These are phyloP conservation scores for Papilio gigon DNA, from an alignment of 2,888 invertebrate genomes.

Conservation along the genomic window DNA sequence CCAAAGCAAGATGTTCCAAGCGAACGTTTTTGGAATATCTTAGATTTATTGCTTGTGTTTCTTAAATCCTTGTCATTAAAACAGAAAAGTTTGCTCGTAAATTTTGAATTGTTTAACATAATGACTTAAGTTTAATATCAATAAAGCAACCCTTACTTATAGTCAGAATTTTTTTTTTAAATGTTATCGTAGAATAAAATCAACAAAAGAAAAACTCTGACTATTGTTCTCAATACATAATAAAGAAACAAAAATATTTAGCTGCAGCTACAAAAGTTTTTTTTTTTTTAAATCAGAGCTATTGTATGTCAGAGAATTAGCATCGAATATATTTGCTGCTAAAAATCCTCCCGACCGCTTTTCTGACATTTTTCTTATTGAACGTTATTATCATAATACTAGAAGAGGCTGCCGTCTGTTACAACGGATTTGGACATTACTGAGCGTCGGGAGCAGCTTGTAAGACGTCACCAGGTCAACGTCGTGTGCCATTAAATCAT, in stretches of 20 bases:
- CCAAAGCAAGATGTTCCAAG: conserved; percentile 10
- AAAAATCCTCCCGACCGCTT: too few relatives aligned
- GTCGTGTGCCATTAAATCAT: background rate
- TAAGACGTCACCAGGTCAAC: background rate
- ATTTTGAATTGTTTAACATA: conserved; percentile 29
- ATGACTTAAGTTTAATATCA: conserved; percentile 26
- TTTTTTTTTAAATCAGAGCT: too few relatives aligned
- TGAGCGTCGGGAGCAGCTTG: background rate
- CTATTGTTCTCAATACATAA: too few relatives aligned
- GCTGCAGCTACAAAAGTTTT: too few relatives aligned
- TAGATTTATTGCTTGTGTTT: conserved; percentile 9
- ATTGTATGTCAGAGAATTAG: too few relatives aligned
- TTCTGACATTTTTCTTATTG: too few relatives aligned
- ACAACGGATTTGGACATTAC: conserved; percentile 2
- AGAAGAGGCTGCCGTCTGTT: background rate
- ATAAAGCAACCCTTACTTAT: too few relatives aligned
- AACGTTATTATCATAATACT: background rate
- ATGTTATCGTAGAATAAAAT: too few relatives aligned
- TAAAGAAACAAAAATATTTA: too few relatives aligned
- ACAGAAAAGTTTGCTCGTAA: conserved; percentile 24
- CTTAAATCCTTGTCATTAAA: conserved; percentile 26
- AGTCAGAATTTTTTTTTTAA: too few relatives aligned
- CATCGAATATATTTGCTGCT: too few relatives aligned
- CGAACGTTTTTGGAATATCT: conserved; percentile 6
- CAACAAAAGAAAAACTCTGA: too few relatives aligned